Evolutionary conservation across 2,888 invertebrate genomes (phyloP), one percentile per base, ranked within the genome.

Genomic region (Endotricha flammealis): DNA sequence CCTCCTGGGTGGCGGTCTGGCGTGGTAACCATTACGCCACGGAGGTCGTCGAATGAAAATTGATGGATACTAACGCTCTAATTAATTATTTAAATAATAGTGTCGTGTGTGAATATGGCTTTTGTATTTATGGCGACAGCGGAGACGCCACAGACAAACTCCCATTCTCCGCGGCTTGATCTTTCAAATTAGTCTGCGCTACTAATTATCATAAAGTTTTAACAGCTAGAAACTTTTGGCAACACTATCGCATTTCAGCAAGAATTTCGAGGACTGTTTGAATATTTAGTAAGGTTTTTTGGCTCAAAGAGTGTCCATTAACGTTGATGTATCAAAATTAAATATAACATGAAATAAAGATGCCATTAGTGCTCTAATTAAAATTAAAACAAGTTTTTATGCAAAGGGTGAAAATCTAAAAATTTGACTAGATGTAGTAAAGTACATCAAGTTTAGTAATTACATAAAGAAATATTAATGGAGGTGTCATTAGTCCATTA

Each of bases 161-260:
- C 53, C 4, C 42, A 52, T 57, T 57, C 58, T 60, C 56, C 51
- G 57, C 48, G 60, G 63, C 56, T 66, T 67, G 67, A 75, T 75
- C 66, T 73, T 66, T 62, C 67, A 63, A 66, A 75, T 77, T 68
- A 74, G 68, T 66, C 57, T 53, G 59, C 64, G 63, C 64, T 57
- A 61, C 65, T 75, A 74, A 75, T 77, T 75, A 75, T 67, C 67
- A 72, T 77, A 74, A 74, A 75, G 72, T 75, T 74, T 70, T 62
- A 69, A 69, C 65, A 57, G 57, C 56, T 55, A 52, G 47, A 41
- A 65, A 71, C 60, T 74, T 71, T 71, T 71, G 66, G 66, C 65
- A 67, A 68, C 67, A 71, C 70, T 72, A 71, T 69, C 64, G 59
- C 59, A 55, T 57, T 62, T 58, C 51, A 55, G 52, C 54, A 47